A percentile compares a stretch with the other conserved stretches of the same genome.
Conservation (phyloP, 2,797 vertebrate species). For the Pseudocheirus occidentalis region DNA sequence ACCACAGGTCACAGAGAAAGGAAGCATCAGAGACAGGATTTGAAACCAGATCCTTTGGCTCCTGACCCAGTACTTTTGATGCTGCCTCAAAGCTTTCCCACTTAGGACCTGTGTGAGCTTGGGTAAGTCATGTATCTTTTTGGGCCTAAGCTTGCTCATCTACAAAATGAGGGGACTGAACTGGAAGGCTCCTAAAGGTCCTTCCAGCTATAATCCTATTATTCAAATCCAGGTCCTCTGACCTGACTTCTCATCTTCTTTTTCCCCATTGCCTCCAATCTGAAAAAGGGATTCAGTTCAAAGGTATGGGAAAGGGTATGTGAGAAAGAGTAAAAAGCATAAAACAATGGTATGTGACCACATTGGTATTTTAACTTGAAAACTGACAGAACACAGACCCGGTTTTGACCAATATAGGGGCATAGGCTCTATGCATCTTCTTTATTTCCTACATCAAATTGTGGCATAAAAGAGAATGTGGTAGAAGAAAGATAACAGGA, state of each 20-base stretch:
- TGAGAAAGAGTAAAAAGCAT: background rate
- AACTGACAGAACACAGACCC: background rate
- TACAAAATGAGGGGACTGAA: background rate
- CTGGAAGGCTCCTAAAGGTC: background rate
- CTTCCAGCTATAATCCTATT: background rate
- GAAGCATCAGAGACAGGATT: no score
- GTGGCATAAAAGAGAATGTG: no score
- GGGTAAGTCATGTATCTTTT: background rate
- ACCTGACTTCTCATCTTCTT: background rate
- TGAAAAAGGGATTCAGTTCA: background rate
- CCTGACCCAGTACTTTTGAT: no score
- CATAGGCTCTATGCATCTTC: background rate
- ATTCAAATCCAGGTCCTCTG: background rate
- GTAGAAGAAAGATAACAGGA: no score
- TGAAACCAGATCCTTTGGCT: no score
- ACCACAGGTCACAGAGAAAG: no score
- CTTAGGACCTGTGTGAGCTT: background rate
- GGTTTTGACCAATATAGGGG: background rate
- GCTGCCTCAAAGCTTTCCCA: no score
- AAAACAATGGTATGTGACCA: background rate
- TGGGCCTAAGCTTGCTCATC: background rate
- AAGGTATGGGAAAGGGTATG: background rate
- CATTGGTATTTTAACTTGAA: background rate
- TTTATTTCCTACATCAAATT: no score
- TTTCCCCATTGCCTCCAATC: background rate